Base-by-base conservation (phyloP, 2,888 invertebrate species). In the Yponomeuta evonymella region DNA sequence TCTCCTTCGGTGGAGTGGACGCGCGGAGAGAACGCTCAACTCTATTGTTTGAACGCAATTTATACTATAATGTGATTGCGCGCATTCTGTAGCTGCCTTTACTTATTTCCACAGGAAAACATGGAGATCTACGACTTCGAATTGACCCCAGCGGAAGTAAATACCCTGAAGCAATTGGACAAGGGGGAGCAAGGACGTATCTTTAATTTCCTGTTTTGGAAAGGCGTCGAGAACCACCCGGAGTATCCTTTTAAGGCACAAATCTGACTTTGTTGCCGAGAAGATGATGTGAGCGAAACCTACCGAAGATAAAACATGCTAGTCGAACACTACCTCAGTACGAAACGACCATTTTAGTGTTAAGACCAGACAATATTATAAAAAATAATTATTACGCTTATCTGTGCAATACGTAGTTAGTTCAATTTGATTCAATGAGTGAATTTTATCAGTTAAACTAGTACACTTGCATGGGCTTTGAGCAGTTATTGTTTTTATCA, bases 171-270 rank as follows among this genome's bases (percentile, higher is more conserved):
- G 76, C 83, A 78, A n/a, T 82, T 96, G 71, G 95, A 96, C 78
- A 92, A 88, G 79, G 94, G 93, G 2, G 93, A 93, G 75, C 79
- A 86, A 5, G 95, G 95, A 33, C 90, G 95, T 73, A 95, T 95
- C 74, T 95, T 96, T 76, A 93, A 95, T 81, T 95, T 95, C 77
- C 81, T 94, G 15, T 94, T 94, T 75, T 94, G 94, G 90, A 94
- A 93, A 81, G 94, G 95, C 12, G 94, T 95, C 2, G 94, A 95
- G 76, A 93, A 93, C 58, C 95, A 96, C 85, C 95, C 95, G 0
- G 93, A 95, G 74, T 96, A 95, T 85, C 96, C 96, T 8, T 96
- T 95, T 78, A 77, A 84, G 72, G 67, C 81, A 67, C 73, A 73
- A 58, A 33, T 67, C 5, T 33, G 29, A 33, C 12, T 2, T 2